A percentile compares a stretch with the other conserved stretches of the same genome.
phyloP scores from a whole-genome alignment of 2,888 invertebrate genomes.

The Alitta virens region DNA sequence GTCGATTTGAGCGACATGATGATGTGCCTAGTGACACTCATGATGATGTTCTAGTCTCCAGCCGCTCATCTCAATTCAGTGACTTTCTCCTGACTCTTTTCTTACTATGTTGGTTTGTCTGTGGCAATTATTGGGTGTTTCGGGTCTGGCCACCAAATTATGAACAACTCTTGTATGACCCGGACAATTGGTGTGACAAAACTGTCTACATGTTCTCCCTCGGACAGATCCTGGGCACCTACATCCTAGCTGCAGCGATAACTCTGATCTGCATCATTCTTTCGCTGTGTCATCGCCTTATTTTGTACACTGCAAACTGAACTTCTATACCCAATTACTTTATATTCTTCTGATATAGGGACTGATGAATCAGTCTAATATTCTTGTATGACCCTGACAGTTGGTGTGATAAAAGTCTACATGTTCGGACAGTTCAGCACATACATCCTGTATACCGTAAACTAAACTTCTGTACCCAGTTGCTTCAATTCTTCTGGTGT shows the following conservation, averaged over 20 bases:
- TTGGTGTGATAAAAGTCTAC: too few relatives aligned
- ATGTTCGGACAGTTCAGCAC: too few relatives aligned
- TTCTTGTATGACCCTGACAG: too few relatives aligned
- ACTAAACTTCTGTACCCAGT: too few relatives aligned
- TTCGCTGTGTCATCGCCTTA: constrained; percentile 32
- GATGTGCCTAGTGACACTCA: constrained; percentile 39
- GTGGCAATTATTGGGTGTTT: constrained; percentile 78
- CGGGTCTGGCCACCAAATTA: constrained; percentile 76
- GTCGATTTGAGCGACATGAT: constrained; percentile 58
- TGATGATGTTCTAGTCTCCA: constrained; percentile 49
- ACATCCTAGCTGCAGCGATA: constrained; percentile 62
- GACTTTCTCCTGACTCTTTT: constrained; percentile 70
- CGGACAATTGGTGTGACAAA: constrained; percentile 76
- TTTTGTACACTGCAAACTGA: too few relatives aligned
- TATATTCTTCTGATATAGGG: too few relatives aligned
- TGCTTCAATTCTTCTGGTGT: too few relatives aligned
- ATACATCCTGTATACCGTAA: too few relatives aligned
- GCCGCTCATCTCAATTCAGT: constrained; percentile 65
- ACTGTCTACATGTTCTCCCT: constrained; percentile 76
- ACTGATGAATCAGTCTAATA: too few relatives aligned
- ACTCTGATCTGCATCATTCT: constrained; percentile 30
- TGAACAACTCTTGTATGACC: constrained; percentile 70
- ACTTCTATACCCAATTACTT: too few relatives aligned
- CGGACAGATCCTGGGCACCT: constrained; percentile 71
- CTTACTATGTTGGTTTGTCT: constrained; percentile 72